These are phyloP conservation scores for Drosophila neotestacea DNA, from an alignment of 2,888 invertebrate species.

Conservation along the genomic window DNA sequence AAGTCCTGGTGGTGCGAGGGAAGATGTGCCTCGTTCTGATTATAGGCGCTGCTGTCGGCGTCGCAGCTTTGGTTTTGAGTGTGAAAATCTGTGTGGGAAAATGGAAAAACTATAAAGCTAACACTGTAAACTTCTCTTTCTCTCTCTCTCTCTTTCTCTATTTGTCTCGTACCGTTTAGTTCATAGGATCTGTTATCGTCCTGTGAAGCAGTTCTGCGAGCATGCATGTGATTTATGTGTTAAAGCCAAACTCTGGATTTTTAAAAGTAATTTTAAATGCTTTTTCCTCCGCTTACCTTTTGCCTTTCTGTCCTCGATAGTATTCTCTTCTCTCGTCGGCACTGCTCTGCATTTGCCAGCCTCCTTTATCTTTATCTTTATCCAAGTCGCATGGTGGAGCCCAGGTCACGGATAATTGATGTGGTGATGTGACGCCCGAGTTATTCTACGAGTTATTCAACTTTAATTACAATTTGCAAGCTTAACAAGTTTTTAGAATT, in stretches of 20 bases:
- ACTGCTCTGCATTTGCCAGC: constrained; percentile 80
- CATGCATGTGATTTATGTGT: constrained; percentile 21
- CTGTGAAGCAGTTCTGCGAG: constrained; percentile 67
- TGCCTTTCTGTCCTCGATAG: constrained; percentile 67
- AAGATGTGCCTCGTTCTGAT: constrained; percentile 42
- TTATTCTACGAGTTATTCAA: constrained; percentile 65
- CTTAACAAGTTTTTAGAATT: background rate
- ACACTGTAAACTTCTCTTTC: background rate
- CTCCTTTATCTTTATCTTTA: constrained; percentile 65
- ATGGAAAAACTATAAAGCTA: constrained; percentile 9
- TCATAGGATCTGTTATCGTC: constrained; percentile 68
- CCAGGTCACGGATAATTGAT: constrained; percentile 85
- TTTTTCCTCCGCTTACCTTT: constrained; percentile 59
- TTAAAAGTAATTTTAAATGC: constrained; percentile 1
- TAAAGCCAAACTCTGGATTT: constrained; percentile 4
- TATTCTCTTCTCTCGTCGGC: constrained; percentile 73
- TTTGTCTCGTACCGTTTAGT: constrained; percentile 58
- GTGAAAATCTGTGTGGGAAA: constrained; percentile 52
- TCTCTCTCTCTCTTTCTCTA: background rate
- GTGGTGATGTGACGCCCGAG: constrained; percentile 82
- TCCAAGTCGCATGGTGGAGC: constrained; percentile 83
- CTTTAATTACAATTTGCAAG: constrained; percentile 30
- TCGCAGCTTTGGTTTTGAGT: constrained; percentile 60
- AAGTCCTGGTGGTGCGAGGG: constrained; percentile 25
- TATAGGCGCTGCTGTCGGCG: constrained; percentile 54